Conservation (phyloP, 1,140 invertebrate species). For the Lysiphlebus fabarum region DNA sequence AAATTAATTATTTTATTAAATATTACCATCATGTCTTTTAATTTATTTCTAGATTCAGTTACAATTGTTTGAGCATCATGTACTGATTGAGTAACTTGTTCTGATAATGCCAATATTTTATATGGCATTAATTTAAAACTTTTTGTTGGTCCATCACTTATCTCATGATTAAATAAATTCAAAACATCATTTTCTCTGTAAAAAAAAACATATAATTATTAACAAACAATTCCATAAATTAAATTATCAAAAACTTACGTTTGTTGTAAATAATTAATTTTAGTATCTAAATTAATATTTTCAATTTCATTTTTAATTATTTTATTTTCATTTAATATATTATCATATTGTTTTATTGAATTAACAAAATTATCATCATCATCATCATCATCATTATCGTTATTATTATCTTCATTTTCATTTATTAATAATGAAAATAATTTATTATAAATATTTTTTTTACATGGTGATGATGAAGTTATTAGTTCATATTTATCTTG, state of each 20-base stretch:
- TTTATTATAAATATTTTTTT: conserved; percentile 41
- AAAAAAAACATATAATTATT: too few species aligned
- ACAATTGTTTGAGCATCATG: conserved; percentile 31
- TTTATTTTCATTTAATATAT: conserved; percentile 31
- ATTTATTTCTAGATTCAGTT: conserved; percentile 34
- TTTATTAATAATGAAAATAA: conserved; percentile 39
- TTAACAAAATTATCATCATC: conserved; percentile 27
- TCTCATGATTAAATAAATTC: conserved; percentile 28
- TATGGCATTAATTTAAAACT: conserved; percentile 32
- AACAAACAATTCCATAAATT: too few species aligned
- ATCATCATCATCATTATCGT: not conserved
- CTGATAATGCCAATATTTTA: conserved; percentile 27
- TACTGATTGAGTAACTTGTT: conserved; percentile 28
- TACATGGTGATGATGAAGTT: conserved; percentile 24
- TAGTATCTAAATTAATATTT: conserved; percentile 12
- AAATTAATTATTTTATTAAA: too few species aligned
- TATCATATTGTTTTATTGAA: conserved; percentile 33
- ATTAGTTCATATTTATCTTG: conserved; percentile 38
- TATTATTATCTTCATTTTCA: conserved; percentile 19
- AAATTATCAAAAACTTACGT: conserved; percentile 29
- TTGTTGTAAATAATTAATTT: conserved; percentile 18
- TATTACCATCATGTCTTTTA: conserved; percentile 42
- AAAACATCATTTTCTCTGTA: conserved; percentile 30
- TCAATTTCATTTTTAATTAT: conserved; percentile 23
- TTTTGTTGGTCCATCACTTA: conserved; percentile 35